phyloP scores from a whole-genome alignment of 2,888 invertebrate genomes.

The Alloplasta piceator region DNA sequence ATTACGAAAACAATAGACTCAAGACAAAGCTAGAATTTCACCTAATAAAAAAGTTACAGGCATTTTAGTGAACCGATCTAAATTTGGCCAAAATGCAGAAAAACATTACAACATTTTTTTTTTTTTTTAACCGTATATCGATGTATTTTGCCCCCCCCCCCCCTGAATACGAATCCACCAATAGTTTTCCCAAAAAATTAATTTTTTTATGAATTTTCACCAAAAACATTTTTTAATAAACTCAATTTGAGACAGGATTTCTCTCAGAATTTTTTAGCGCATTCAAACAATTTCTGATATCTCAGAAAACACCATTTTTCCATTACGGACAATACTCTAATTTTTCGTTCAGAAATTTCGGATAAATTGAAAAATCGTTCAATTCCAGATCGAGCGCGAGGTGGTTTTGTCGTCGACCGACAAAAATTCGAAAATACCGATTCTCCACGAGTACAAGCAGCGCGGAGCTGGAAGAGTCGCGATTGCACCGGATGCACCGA shows the following conservation, averaged over 20 bases:
- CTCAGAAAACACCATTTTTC: too few relatives aligned
- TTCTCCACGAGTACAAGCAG: slow-evolving; percentile 89
- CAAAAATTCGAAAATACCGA: slow-evolving; percentile 91
- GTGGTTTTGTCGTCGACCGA: slow-evolving; percentile 90
- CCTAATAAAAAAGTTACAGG: neutral
- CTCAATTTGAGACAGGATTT: neutral
- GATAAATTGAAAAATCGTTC: neutral
- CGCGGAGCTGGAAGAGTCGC: slow-evolving; percentile 84
- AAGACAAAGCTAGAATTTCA: neutral
- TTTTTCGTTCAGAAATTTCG: neutral
- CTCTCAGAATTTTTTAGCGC: too few relatives aligned
- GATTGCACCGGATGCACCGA: slow-evolving; percentile 90
- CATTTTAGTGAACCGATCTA: neutral
- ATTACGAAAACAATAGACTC: neutral
- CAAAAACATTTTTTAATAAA: neutral
- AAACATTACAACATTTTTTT: neutral
- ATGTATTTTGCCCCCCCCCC: neutral
- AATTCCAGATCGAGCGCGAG: slow-evolving; percentile 90
- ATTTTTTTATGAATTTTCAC: neutral
- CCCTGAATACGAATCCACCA: neutral
- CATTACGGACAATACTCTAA: too few relatives aligned
- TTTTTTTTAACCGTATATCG: neutral
- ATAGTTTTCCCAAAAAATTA: neutral
- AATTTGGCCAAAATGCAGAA: neutral
- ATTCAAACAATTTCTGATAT: too few relatives aligned